These are phyloP conservation scores for Acrobasis repandana DNA, from an alignment of 2,888 invertebrate genomes.

Conservation along the genomic window DNA sequence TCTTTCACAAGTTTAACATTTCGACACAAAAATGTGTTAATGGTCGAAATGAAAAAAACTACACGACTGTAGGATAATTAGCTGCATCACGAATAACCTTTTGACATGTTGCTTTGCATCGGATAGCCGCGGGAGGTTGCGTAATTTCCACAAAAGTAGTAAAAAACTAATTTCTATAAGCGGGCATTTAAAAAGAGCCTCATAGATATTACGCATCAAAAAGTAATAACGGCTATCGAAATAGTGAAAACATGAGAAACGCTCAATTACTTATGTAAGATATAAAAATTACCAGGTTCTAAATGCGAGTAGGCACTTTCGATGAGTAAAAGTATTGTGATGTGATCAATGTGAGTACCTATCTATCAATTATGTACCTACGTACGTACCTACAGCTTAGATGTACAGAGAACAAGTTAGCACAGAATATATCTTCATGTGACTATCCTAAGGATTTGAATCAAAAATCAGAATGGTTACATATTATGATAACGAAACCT, in stretches of 20 bases:
- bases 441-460: too few relatives aligned
- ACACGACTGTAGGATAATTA: slow-evolving; percentile 50
- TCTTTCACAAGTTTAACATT: slow-evolving; percentile 25
- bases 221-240: neutral
- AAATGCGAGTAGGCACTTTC: neutral
- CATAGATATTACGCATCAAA: neutral
- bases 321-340: slow-evolving; percentile 33
- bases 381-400: neutral
- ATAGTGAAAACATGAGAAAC: slow-evolving; percentile 1
- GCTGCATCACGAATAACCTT: slow-evolving; percentile 58
- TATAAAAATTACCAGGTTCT: slow-evolving; percentile 12
- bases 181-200: neutral
- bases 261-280: slow-evolving; percentile 8
- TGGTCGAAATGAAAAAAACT: slow-evolving; percentile 39
- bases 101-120: slow-evolving; percentile 42
- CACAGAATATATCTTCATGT: neutral
- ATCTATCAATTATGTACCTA: neutral
- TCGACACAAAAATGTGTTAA: slow-evolving; percentile 22
- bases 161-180: slow-evolving; percentile 15
- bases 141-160: slow-evolving; percentile 17
- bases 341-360: slow-evolving; percentile 23
- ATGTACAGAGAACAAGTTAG: neutral
- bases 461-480: too few relatives aligned
- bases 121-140: slow-evolving; percentile 17
- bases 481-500: too few relatives aligned